Evolutionary conservation across 2,113 vertebrate genomes (phyloP).

Genomic region (Callithrix jacchus): DNA sequence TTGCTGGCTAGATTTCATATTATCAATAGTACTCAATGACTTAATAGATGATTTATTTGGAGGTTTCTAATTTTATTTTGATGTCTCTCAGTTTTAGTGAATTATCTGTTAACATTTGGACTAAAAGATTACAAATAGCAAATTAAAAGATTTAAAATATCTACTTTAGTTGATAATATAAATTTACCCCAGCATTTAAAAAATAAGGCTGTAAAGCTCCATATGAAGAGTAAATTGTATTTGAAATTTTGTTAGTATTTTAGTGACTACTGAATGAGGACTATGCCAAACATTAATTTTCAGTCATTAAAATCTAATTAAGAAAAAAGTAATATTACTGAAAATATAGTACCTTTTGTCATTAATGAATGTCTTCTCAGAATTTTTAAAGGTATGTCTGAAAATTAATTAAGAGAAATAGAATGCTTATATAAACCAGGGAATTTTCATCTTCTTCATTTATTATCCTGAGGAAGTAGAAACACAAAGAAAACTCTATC

Average conservation of each 20-base stretch:
- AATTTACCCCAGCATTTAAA: not conserved
- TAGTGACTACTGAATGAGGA: not conserved
- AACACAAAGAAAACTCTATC: not conserved
- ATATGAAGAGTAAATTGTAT: not conserved
- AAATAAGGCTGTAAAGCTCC: not conserved
- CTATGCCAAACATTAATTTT: not conserved
- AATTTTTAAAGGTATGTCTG: not conserved
- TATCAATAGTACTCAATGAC: not conserved
- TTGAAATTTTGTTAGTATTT: conserved; percentile 6
- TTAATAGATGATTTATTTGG: not conserved
- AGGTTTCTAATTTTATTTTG: not conserved
- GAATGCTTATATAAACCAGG: not conserved
- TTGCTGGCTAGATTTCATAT: not conserved
- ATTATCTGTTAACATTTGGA: not conserved
- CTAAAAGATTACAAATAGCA: not conserved
- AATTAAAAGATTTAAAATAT: not conserved
- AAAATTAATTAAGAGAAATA: not conserved
- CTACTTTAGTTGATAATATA: not conserved
- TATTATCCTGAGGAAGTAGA: not conserved
- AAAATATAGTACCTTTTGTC: not conserved
- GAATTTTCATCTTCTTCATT: not conserved
- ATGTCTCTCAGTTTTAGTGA: not conserved
- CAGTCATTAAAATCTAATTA: conserved; percentile 34
- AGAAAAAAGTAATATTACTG: not conserved
- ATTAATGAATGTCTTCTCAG: conserved; percentile 13